A percentile compares a stretch with the other conserved stretches of the same genome.
Evolutionary conservation across 2,797 vertebrate species (phyloP).

Genomic region (Microchirus variegatus): DNA sequence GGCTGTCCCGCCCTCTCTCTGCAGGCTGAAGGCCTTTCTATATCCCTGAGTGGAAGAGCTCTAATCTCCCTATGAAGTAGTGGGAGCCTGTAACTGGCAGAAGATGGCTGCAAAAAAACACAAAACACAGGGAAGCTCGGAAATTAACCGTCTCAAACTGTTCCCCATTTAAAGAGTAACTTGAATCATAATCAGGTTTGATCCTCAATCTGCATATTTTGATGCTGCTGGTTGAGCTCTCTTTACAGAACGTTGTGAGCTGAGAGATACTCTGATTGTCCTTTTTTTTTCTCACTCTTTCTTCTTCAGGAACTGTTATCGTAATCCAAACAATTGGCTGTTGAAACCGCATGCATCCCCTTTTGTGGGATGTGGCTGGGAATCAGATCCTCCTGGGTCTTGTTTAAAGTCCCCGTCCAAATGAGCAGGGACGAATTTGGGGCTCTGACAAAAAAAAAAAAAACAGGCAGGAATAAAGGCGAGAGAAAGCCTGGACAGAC

Average conservation of each 20-base stretch:
- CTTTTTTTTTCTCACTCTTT: slow-evolving; percentile 27
- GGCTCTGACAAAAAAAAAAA: slow-evolving; percentile 59
- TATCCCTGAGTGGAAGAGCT: slow-evolving; percentile 80
- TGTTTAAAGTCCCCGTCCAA: slow-evolving; percentile 72
- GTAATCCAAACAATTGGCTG: slow-evolving; percentile 71
- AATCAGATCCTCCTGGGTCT: slow-evolving; percentile 69
- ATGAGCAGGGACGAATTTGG: slow-evolving; percentile 52
- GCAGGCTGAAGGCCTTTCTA: slow-evolving; percentile 81
- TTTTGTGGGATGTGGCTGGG: slow-evolving; percentile 70
- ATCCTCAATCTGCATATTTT: slow-evolving; percentile 42
- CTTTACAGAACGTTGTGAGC: slow-evolving; percentile 32
- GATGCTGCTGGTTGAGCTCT: slow-evolving; percentile 36
- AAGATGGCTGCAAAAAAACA: slow-evolving; percentile 29
- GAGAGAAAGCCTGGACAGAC: slow-evolving; percentile 68
- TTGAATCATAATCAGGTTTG: slow-evolving; percentile 59
- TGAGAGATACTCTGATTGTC: slow-evolving; percentile 16
- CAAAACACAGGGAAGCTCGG: slow-evolving; percentile 23
- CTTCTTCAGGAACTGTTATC: slow-evolving; percentile 53
- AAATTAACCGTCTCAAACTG: slow-evolving; percentile 64
- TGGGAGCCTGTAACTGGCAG: slow-evolving; percentile 65
- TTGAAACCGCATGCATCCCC: slow-evolving; percentile 64
- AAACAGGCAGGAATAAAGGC: slow-evolving; percentile 58
- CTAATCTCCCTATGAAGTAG: slow-evolving; percentile 82
- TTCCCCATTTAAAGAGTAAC: slow-evolving; percentile 51
- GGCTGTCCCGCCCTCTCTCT: slow-evolving; percentile 57